Base-by-base conservation (phyloP, 2,113 vertebrate species). In the Notothenia rossii region DNA sequence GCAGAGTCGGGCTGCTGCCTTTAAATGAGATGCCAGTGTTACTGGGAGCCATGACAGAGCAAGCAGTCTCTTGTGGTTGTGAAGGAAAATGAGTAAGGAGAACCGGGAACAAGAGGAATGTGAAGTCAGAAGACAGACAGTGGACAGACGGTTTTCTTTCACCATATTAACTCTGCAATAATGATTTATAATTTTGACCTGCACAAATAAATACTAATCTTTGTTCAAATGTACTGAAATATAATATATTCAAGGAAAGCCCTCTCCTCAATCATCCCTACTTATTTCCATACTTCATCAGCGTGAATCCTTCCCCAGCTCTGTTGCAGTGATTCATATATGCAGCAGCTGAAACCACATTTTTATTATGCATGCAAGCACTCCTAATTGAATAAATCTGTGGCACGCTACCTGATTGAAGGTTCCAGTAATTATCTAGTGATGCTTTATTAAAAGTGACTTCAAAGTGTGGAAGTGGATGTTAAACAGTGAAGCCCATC, bases 21-120 rank as follows among this genome's bases (percentile, higher is more conserved):
- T 83, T 78, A 83, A 89, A 90, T 81, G 81, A 91, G 87, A 91
- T 89, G 88, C 90, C 88, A 81, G 64, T 78, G 85, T 84, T 77
- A 74, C 79, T 55, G 75, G 83, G 85, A 89, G 84, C 82, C 81
- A 83, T 79, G 82, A 88, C 79, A 83, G 79, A 89, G 72, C 18
- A 25, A 82, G 79, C 75, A 43, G 78, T 15, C 36, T 67, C 66
- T 70, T 88, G 86, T 74, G 90, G 88, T 86, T 67, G 64, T 62
- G 87, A 68, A 71, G 78, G 73, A 80, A 90, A 88, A 91, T 86
- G 88, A 89, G 73, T 86, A 63, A 29, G 83, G 46, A 58, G 63
- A 71, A 66, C 63, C 20, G 56, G 82, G 76, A 90, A 92, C 63
- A 72, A 79, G 69, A 87, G 56, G 82, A 89, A 79, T 84, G 82